Conservation (phyloP, 1,140 invertebrate species). For the Ceratina calcarata region DNA sequence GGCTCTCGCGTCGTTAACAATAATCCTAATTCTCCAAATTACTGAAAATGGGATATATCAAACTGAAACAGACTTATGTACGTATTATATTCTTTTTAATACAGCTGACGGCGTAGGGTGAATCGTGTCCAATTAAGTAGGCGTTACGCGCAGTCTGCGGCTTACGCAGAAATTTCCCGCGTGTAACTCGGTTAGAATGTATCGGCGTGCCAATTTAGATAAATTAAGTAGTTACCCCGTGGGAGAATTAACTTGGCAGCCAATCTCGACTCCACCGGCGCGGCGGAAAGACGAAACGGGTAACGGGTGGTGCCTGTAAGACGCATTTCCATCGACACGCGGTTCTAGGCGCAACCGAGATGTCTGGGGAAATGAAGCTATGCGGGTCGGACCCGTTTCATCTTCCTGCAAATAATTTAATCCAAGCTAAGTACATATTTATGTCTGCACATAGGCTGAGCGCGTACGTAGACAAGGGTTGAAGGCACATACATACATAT, state of each 20-base stretch:
- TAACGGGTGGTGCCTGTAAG: conserved; percentile 49
- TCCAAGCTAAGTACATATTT: conserved; percentile 68
- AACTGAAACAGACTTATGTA: not conserved
- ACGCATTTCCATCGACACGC: conserved; percentile 63
- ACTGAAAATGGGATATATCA: too few species aligned
- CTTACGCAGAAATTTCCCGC: conserved; percentile 19
- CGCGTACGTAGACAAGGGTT: conserved; percentile 45
- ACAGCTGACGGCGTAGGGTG: not conserved
- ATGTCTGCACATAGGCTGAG: conserved; percentile 62
- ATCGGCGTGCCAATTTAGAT: conserved; percentile 50
- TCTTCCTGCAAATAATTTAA: conserved; percentile 70
- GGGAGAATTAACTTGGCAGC: conserved; percentile 59
- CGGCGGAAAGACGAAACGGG: conserved; percentile 48
- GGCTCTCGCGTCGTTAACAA: not conserved
- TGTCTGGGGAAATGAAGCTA: conserved; percentile 68
- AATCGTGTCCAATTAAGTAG: conserved; percentile 1
- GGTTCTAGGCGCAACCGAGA: conserved; percentile 60
- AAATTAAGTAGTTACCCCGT: conserved; percentile 53
- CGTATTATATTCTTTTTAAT: too few species aligned
- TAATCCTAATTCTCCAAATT: too few species aligned
- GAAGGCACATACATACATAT: conserved; percentile 33
- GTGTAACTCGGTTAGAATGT: conserved; percentile 23
- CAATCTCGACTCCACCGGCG: conserved; percentile 44
- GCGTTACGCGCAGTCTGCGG: not conserved
- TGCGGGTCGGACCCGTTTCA: conserved; percentile 63